Evolutionary conservation across 2,888 invertebrate species (phyloP), one percentile per base, ranked within the genome.

Genomic region (Lysandra coridon): DNA sequence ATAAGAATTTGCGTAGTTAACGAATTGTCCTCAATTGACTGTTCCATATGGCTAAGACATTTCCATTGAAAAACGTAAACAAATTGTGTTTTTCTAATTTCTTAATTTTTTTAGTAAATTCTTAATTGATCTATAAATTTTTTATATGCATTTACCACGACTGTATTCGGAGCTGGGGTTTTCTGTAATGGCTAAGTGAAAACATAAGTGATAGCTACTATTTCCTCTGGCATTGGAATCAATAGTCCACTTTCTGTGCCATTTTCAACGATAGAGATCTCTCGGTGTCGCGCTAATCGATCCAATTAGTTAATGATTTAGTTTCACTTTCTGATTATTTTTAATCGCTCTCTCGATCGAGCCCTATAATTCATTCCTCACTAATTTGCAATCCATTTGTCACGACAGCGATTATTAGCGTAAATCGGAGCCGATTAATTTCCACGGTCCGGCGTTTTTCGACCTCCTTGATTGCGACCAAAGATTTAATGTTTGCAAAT

Each of bases 241-340:
- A 76, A 53, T 76, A 53, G 57, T 53, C 76, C 53, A 53, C 76
- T 76, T 76, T 76, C 76, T 76, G 76, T 17, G 7, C 76, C 49
- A 76, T 76, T 76, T 76, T 33, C 76, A 76, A 76, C 30, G 76
- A 76, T 76, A 79, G 83, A 86, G 89, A 89, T 90, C 90, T 87
- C 88, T 87, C 88, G 88, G 83, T 82, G 86, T 87, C 73, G 85
- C 84, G 87, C 87, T 88, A 91, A 90, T 89, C 86, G 87, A 85
- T 86, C 87, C 89, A 90, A 92, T 92, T 90, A 90, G 88, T 87
- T 85, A 85, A 83, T 85, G 85, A 89, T 88, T 89, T 83, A 85
- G 88, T 91, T 92, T 92, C 90, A 91, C 93, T 92, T 89, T 91
- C 86, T 82, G 87, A 87, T 89, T 33, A 75, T 75, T 49, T 79